Percentiles rank a stretch among this genome's conserved stretches.
These are phyloP conservation scores for Orius insidiosus DNA, from an alignment of 1,140 invertebrate genomes.

Conservation along the genomic window DNA sequence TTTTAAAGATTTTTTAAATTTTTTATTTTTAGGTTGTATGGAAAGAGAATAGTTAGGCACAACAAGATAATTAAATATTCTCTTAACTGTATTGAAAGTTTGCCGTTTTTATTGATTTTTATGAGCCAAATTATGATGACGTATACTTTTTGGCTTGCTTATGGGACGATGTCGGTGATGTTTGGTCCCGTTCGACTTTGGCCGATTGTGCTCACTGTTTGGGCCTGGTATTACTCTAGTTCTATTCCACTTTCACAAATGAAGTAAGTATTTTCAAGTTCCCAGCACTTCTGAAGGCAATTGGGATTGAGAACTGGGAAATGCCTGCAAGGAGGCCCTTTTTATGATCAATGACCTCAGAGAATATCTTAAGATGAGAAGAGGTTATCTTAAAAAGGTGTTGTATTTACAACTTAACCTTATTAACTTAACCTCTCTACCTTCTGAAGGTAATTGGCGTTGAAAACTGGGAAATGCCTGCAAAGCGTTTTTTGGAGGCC, in stretches of 20 bases:
- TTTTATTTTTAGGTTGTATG: neutral
- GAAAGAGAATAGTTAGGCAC: neutral
- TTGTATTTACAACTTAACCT: too few species aligned
- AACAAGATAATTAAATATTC: neutral
- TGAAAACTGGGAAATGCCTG: too few species aligned
- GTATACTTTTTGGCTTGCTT: conserved; percentile 62
- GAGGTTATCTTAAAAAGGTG: too few species aligned
- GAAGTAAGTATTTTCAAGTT: conserved; percentile 25
- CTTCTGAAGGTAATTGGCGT: too few species aligned
- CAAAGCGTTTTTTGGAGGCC: too few species aligned
- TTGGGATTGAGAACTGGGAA: too few species aligned
- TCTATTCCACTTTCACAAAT: conserved; percentile 31
- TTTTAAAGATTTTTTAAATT: neutral
- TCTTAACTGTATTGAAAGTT: neutral
- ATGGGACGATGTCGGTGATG: conserved; percentile 59
- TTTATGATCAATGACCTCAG: too few species aligned
- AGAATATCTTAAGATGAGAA: too few species aligned
- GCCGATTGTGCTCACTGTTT: conserved; percentile 47
- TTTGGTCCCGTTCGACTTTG: conserved; percentile 65
- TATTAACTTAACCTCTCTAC: too few species aligned
- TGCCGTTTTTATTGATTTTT: conserved; percentile 11
- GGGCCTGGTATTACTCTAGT: conserved; percentile 41
- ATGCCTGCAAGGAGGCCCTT: too few species aligned
- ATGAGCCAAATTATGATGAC: conserved; percentile 32
- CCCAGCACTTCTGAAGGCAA: too few species aligned